These are phyloP conservation scores for Mareca strepera DNA, from an alignment of 2,797 vertebrate species.

Conservation along the genomic window DNA sequence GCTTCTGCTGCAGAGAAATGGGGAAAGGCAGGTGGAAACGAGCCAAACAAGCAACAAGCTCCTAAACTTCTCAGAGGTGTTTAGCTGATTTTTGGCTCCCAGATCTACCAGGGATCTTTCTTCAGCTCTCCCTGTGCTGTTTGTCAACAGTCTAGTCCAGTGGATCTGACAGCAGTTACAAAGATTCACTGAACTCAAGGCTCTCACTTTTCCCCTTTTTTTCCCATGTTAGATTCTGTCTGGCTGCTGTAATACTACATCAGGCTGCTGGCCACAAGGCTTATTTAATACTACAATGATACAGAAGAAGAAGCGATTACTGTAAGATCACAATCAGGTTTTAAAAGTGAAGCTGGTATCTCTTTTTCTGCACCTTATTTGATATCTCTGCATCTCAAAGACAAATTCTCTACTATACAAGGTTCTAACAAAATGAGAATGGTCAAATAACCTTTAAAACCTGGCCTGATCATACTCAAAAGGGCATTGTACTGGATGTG, in stretches of 20 bases:
- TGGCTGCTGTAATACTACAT: not conserved
- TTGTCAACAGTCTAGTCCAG: not conserved
- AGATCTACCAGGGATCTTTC: not conserved
- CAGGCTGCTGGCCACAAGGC: not conserved
- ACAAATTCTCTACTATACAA: not conserved
- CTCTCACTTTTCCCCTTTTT: accelerated
- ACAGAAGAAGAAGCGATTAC: not conserved
- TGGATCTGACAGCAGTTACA: not conserved
- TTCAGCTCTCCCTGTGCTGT: not conserved
- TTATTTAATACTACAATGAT: not conserved
- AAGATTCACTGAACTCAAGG: not conserved
- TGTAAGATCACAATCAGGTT: not conserved
- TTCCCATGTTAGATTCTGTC: accelerated
- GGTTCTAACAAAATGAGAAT: not conserved
- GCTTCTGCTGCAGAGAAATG: not conserved
- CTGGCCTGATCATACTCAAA: not conserved
- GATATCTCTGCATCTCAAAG: not conserved
- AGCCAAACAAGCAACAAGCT: constrained; percentile 20
- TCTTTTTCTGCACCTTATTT: not conserved
- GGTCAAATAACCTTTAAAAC: not conserved
- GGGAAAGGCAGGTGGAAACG: not conserved
- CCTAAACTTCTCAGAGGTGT: not conserved
- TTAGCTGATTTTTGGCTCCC: not conserved
- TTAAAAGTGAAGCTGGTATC: not conserved
- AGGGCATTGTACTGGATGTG: not conserved